Evolutionary conservation across 2,888 invertebrate genomes (phyloP).

Genomic region (Andrena haemorrhoa): DNA sequence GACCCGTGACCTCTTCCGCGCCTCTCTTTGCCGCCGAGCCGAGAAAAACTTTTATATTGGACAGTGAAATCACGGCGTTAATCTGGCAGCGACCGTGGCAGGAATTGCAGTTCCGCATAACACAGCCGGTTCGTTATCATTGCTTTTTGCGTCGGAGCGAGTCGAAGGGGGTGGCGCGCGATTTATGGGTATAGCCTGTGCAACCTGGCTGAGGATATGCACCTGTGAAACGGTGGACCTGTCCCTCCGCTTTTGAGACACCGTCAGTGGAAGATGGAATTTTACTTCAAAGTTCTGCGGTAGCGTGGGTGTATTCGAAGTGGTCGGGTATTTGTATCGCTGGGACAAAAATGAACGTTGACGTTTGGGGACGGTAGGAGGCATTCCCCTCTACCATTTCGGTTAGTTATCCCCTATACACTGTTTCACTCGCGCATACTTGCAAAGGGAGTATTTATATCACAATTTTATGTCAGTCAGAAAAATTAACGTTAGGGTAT

Average conservation of each 20-base stretch:
- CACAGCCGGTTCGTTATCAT: conserved; percentile 52
- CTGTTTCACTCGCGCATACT: too few species aligned
- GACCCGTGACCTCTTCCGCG: background rate
- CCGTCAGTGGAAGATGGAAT: too few species aligned
- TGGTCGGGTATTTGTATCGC: too few species aligned
- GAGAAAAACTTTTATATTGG: conserved; percentile 71
- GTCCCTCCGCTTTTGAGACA: background rate
- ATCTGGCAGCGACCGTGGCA: conserved; percentile 56
- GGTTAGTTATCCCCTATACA: too few species aligned
- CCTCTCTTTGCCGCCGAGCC: background rate
- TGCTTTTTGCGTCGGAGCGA: conserved; percentile 11
- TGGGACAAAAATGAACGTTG: too few species aligned
- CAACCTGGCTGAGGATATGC: background rate
- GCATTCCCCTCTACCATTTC: too few species aligned
- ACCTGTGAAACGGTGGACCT: background rate
- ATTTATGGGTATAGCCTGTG: conserved; percentile 10
- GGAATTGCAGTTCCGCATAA: conserved; percentile 40
- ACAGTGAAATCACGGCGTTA: conserved; percentile 71
- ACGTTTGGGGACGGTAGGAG: too few species aligned
- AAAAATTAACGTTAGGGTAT: too few species aligned
- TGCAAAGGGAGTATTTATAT: too few species aligned
- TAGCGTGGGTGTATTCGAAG: too few species aligned
- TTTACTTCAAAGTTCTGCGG: too few species aligned
- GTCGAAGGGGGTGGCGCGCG: conserved; percentile 1
- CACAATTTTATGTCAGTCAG: too few species aligned